These are phyloP conservation scores for Ectemnius cavifrons DNA, from an alignment of 2,888 invertebrate genomes.

Conservation along the genomic window DNA sequence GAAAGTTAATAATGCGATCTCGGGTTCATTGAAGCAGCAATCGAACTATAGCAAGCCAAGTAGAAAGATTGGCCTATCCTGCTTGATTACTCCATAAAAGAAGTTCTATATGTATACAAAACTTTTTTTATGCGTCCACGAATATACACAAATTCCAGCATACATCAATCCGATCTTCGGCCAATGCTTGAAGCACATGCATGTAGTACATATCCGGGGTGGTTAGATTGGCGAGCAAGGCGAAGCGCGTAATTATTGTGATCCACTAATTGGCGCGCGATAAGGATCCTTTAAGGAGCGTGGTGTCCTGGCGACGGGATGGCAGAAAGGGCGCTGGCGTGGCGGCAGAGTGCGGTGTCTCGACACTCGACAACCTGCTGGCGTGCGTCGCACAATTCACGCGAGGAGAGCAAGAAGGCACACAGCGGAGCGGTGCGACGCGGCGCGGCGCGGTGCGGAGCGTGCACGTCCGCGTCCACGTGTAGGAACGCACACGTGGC, in stretches of 20 bases:
- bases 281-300: slow-evolving; percentile 49
- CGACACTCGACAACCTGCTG: slow-evolving; percentile 52
- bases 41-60: too few relatives aligned
- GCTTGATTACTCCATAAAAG: too few relatives aligned
- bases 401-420: slow-evolving; percentile 1
- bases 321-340: slow-evolving; percentile 11
- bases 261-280: slow-evolving; percentile 43
- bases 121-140: too few relatives aligned
- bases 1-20: slow-evolving; percentile 9
- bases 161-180: too few relatives aligned
- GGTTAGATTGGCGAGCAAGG: slow-evolving; percentile 22
- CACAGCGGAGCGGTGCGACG: background rate
- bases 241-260: slow-evolving; percentile 38
- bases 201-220: slow-evolving; percentile 15
- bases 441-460: too few relatives aligned
- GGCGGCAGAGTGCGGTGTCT: slow-evolving; percentile 5
- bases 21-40: too few relatives aligned
- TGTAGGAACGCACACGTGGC: slow-evolving; percentile 43
- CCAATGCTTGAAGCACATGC: too few relatives aligned
- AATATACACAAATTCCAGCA: too few relatives aligned
- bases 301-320: slow-evolving; percentile 13
- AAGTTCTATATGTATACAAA: too few relatives aligned
- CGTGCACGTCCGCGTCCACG: slow-evolving; percentile 34
- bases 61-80: too few relatives aligned
- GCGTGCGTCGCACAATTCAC: slow-evolving; percentile 49